phyloP scores from a whole-genome alignment of 1,140 invertebrate genomes.

The Phymorhynchus buccinoides region DNA sequence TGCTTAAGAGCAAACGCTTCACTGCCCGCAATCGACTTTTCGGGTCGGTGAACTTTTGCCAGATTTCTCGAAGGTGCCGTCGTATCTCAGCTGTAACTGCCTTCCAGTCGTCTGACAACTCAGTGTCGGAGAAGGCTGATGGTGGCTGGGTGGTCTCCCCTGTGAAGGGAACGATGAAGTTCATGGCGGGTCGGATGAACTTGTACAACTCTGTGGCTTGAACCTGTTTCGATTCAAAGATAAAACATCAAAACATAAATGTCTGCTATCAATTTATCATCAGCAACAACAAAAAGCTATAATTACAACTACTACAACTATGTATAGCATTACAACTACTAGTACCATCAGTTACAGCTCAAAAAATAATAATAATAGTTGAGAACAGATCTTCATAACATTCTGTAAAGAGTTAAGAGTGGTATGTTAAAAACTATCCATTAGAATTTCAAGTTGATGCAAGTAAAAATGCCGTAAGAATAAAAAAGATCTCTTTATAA shows the following conservation, averaged over 20 bases:
- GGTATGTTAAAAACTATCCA: too few species aligned
- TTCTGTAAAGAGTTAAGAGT: too few species aligned
- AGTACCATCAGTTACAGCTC: too few species aligned
- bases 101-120: conserved; percentile 18
- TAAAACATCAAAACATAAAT: neutral
- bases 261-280: too few species aligned
- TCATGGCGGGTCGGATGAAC: conserved; percentile 46
- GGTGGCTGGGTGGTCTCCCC: neutral
- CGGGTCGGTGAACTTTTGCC: conserved; percentile 36
- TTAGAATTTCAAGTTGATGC: too few species aligned
- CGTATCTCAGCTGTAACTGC: conserved; percentile 49
- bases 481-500: too few species aligned
- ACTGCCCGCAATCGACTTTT: conserved; percentile 57
- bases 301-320: too few species aligned
- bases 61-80: conserved; percentile 50
- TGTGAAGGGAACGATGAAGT: neutral
- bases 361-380: too few species aligned
- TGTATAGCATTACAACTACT: too few species aligned
- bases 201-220: conserved; percentile 54
- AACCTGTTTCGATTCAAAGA: conserved; percentile 32
- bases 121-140: neutral
- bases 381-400: too few species aligned
- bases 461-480: too few species aligned
- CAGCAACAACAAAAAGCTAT: too few species aligned
- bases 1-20: conserved; percentile 61